phyloP scores from a whole-genome alignment of 23 tunicate genomes.

The Styela clava region DNA sequence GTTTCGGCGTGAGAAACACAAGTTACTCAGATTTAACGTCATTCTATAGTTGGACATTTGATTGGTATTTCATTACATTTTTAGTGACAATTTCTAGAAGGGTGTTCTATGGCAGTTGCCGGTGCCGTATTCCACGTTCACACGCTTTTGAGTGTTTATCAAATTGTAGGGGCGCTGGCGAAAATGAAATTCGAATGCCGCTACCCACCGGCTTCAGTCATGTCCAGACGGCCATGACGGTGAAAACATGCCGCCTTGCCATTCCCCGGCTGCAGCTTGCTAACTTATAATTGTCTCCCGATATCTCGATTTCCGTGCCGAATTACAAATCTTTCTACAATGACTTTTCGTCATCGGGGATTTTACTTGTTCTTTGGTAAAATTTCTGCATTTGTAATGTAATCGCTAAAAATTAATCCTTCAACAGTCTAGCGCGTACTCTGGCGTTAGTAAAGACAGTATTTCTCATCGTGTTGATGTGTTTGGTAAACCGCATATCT shows the following conservation, averaged over 20 bases:
- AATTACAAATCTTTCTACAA: too few relatives aligned
- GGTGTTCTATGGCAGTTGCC: not conserved
- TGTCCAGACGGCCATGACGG: constrained; percentile 5
- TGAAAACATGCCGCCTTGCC: constrained; percentile 16
- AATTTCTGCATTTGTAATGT: not conserved
- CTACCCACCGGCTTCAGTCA: constrained; percentile 9
- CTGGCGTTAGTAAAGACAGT: not conserved
- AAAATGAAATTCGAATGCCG: constrained; percentile 8
- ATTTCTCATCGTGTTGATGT: not conserved
- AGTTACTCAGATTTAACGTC: too few relatives aligned
- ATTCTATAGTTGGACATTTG: too few relatives aligned
- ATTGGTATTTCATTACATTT: not conserved
- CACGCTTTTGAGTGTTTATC: not conserved
- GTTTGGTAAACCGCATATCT: not conserved
- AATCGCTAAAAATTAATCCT: not conserved
- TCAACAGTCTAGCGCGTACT: too few relatives aligned
- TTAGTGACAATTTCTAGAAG: not conserved
- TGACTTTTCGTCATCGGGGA: too few relatives aligned
- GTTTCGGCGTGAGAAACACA: too few relatives aligned
- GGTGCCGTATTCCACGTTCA: not conserved
- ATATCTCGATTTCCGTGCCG: not conserved
- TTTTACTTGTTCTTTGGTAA: not conserved
- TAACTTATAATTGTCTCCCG: not conserved
- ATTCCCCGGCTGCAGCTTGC: not conserved
- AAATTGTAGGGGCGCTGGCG: not conserved